These are phyloP conservation scores for Drosophila carrolli DNA, from an alignment of 1,140 invertebrate genomes.

Conservation along the genomic window DNA sequence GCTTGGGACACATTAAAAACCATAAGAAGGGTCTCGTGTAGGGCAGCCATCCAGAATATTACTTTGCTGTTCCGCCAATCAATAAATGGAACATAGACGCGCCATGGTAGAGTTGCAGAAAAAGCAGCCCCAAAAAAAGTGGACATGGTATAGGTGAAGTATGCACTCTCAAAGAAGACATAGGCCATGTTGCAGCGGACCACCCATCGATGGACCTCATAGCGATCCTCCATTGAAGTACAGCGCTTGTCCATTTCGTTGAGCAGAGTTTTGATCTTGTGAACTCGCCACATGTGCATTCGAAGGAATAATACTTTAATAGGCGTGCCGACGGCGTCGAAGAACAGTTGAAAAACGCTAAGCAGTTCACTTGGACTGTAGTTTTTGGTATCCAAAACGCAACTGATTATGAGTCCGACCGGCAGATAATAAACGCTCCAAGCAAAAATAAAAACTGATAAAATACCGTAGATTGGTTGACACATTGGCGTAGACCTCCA, in stretches of 20 bases:
- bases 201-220: constrained; percentile 28
- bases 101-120: constrained; percentile 29
- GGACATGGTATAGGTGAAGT: constrained; percentile 3
- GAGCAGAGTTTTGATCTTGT: constrained; percentile 20
- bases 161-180: constrained; percentile 20
- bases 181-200: constrained; percentile 39
- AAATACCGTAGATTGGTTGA: background rate
- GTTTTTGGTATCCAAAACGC: constrained; percentile 24
- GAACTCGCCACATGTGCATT: constrained; percentile 14
- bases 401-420: constrained; percentile 33
- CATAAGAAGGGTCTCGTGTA: constrained; percentile 26
- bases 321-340: constrained; percentile 35
- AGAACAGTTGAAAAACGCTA: constrained; percentile 35
- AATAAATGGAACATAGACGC: constrained; percentile 45
- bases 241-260: constrained; percentile 38
- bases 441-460: background rate
- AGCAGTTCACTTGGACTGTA: constrained; percentile 41
- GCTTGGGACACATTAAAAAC: background rate
- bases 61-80: constrained; percentile 27
- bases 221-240: constrained; percentile 3
- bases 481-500: constrained; percentile 12
- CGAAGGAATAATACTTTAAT: constrained; percentile 12
- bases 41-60: constrained; percentile 5
- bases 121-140: constrained; percentile 12
- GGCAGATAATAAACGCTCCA: constrained; percentile 35